Percentiles rank a stretch among this genome's conserved stretches.
These are phyloP conservation scores for Macrostomum lignano DNA, from an alignment of 1,140 invertebrate species.

Conservation along the genomic window DNA sequence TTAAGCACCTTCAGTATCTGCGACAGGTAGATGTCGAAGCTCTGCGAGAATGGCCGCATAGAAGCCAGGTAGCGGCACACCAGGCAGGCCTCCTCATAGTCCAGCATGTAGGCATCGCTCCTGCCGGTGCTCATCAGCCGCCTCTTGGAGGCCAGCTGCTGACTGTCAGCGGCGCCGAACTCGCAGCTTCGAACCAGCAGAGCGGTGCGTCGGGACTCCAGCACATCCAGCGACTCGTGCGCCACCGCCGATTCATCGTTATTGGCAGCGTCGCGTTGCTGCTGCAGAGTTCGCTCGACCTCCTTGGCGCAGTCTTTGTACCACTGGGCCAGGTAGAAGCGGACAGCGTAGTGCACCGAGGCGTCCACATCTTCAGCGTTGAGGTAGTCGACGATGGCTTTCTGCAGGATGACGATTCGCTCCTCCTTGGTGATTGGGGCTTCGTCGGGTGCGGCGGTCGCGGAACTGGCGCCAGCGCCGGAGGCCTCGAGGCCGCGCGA, in stretches of 20 bases:
- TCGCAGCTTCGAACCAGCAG: no score
- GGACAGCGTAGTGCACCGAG: slow-evolving; percentile 38
- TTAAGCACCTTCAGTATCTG: slow-evolving; percentile 42
- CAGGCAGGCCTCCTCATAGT: slow-evolving; percentile 66
- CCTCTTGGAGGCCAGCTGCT: no score
- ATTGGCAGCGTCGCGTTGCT: no score
- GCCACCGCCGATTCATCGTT: no score
- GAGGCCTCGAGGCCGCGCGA: slow-evolving; percentile 12
- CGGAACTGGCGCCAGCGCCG: no score
- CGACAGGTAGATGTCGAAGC: slow-evolving; percentile 74
- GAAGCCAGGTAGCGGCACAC: slow-evolving; percentile 78
- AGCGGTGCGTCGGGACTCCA: no score
- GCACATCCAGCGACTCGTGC: no score
- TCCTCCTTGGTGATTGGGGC: slow-evolving; percentile 52
- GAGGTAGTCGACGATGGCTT: slow-evolving; percentile 72
- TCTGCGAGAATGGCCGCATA: slow-evolving; percentile 75
- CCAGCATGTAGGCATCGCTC: no score
- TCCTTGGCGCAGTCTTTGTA: slow-evolving; percentile 59
- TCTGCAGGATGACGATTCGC: slow-evolving; percentile 56
- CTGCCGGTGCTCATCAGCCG: no score
- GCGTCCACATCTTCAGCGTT: slow-evolving; percentile 44
- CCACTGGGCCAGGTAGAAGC: slow-evolving; percentile 90
- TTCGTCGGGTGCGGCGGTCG: no score
- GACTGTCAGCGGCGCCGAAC: no score
- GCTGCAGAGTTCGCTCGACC: no score